Evolutionary conservation across 2,888 invertebrate species (phyloP), one percentile per base, ranked within the genome.

Genomic region (Polyommatus icarus): DNA sequence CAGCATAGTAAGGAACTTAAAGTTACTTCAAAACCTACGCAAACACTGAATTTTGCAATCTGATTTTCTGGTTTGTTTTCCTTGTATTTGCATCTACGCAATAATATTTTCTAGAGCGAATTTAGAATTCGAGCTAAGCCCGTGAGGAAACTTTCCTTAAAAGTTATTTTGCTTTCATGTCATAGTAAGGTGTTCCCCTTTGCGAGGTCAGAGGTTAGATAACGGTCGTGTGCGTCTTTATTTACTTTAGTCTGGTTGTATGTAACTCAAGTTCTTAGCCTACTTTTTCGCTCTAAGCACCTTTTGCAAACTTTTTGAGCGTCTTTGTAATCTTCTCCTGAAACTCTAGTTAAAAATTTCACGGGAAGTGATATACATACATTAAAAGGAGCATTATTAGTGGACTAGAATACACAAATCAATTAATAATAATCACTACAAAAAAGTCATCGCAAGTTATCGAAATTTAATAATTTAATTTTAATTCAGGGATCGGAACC

Each of bases 91-190:
- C 18, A 18, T 54, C 15, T 54, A 54, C 54, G 54, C 24, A 20
- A 24, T 24, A 61, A 61, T 61, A 61, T 61, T 61, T 10, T 61
- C 24, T 1, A 20, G 24, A 20, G 46, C 46, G 46, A 46, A 46
- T 46, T 46, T 46, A 46, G 3, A 24, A 24, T 20, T 10, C 10
- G 24, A 12, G 61, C 24, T 24, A 10, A 20, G 12, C 4, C 12
- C 24, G 3, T 12, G 24, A 24, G 8, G n/a, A 24, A 61, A 61
- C 10, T 20, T 61, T 61, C 10, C 12, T 24, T 12, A 61, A 61
- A 61, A 61, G 12, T 61, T 61, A 61, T 61, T 61, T 20, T 61
- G 20, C 59, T 61, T 61, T 61, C 12, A 61, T 24, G 24, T 61
- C 20, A 61, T 24, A 20, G 10, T 24, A 24, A 61, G 24, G 24